Evolutionary conservation across 2,888 invertebrate species (phyloP).

Genomic region (Hetaerina titia): DNA sequence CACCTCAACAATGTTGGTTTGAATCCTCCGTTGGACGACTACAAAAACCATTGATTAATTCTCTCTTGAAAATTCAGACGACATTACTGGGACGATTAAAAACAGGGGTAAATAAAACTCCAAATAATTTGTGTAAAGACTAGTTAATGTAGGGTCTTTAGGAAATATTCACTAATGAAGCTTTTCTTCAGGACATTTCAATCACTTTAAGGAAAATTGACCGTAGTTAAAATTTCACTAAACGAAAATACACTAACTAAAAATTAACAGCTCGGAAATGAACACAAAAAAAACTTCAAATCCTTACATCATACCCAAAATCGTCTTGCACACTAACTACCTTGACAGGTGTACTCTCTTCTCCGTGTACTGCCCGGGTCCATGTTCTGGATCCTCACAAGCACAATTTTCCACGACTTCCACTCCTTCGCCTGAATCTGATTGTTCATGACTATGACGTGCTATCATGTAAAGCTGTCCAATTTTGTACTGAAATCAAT

Average conservation of each 20-base stretch:
- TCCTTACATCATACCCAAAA: neutral
- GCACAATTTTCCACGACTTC: conserved; percentile 92
- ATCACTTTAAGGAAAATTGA: too few species aligned
- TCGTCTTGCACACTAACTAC: conserved; percentile 76
- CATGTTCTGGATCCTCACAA: conserved; percentile 88
- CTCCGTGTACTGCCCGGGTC: conserved; percentile 92
- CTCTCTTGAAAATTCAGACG: too few species aligned
- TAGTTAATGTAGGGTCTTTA: too few species aligned
- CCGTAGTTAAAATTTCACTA: neutral
- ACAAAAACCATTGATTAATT: too few species aligned
- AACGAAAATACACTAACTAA: neutral
- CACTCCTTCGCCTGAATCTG: conserved; percentile 93
- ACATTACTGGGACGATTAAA: too few species aligned
- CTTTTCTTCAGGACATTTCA: too few species aligned
- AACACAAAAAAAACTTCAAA: neutral
- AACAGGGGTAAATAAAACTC: too few species aligned
- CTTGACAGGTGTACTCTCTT: conserved; percentile 93
- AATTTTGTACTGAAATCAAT: conserved; percentile 87
- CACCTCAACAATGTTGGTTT: too few species aligned
- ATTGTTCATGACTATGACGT: conserved; percentile 94
- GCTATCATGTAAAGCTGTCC: conserved; percentile 98
- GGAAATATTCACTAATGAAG: too few species aligned
- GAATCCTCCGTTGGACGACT: too few species aligned
- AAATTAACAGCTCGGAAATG: neutral
- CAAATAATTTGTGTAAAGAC: too few species aligned